Percentiles rank a stretch among this genome's conserved stretches.
Conservation (phyloP, 2,888 invertebrate species). For the Lymantria dispar region DNA sequence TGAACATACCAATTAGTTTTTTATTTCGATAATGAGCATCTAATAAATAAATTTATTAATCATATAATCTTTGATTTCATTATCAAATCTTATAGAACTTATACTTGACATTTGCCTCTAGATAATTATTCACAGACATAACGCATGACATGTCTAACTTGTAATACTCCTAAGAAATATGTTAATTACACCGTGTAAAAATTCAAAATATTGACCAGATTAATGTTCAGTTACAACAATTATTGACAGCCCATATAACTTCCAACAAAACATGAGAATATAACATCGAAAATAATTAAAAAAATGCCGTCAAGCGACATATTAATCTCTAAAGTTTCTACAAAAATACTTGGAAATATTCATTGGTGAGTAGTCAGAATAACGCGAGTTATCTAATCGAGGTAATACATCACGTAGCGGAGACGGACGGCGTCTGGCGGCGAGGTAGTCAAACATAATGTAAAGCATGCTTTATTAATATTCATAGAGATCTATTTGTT, state of each 20-base stretch:
- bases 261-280: slow-evolving; percentile 12
- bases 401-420: slow-evolving; percentile 36
- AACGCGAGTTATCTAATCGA: slow-evolving; percentile 33
- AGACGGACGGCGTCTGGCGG: slow-evolving; percentile 26
- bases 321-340: slow-evolving; percentile 22
- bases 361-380: slow-evolving; percentile 10
- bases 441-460: slow-evolving; percentile 46
- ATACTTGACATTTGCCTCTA: slow-evolving; percentile 15
- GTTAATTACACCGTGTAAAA: slow-evolving; percentile 23
- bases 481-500: slow-evolving; percentile 76
- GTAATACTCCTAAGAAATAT: slow-evolving; percentile 16
- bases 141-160: slow-evolving; percentile 11
- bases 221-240: slow-evolving; percentile 16
- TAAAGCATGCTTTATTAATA: slow-evolving; percentile 69
- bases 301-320: slow-evolving; percentile 35
- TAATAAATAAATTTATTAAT: slow-evolving; percentile 54
- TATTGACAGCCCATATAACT: slow-evolving; percentile 25
- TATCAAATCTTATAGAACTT: slow-evolving; percentile 22
- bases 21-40: slow-evolving; percentile 31
- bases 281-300: slow-evolving; percentile 21
- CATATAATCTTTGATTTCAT: slow-evolving; percentile 43
- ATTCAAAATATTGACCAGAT: slow-evolving; percentile 23
- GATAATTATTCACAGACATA: slow-evolving; percentile 11
- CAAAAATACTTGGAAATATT: slow-evolving; percentile 19
- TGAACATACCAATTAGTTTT: slow-evolving; percentile 33